These are phyloP conservation scores for Leucophora obtusa DNA, from an alignment of 2,888 invertebrate species.

Conservation along the genomic window DNA sequence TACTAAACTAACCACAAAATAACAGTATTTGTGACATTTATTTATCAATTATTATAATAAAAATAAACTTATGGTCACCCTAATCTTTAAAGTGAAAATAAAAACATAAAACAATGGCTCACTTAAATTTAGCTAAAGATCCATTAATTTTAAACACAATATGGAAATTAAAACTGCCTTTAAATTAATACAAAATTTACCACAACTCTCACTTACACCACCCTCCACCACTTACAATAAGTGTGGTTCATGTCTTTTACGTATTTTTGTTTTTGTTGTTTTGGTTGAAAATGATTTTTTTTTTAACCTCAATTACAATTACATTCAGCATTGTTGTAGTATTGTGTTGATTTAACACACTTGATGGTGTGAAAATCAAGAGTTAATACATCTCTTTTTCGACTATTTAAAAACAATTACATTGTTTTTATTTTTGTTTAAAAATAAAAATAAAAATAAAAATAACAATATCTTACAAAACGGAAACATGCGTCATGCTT, in stretches of 20 bases:
- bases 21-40: too few species aligned
- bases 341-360: not conserved
- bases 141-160: not conserved
- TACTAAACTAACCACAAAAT: too few species aligned
- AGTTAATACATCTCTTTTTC: slow-evolving; percentile 45
- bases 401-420: slow-evolving; percentile 46
- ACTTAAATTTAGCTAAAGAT: not conserved
- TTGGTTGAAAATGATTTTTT: not conserved
- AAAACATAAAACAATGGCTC: not conserved
- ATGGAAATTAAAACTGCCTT: slow-evolving; percentile 2
- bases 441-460: not conserved
- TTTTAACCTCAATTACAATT: not conserved
- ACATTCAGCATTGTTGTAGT: not conserved
- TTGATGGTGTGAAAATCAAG: slow-evolving; percentile 56
- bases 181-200: not conserved
- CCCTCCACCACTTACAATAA: not conserved
- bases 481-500: slow-evolving; percentile 60
- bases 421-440: slow-evolving; percentile 19
- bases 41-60: not conserved
- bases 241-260: not conserved
- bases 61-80: not conserved
- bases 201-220: not conserved
- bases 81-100: not conserved
- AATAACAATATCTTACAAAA: slow-evolving; percentile 40
- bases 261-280: not conserved